Percentiles rank a stretch among this genome's conserved stretches.
phyloP scores from a whole-genome alignment of 1,140 invertebrate genomes.

The Solen grandis region DNA sequence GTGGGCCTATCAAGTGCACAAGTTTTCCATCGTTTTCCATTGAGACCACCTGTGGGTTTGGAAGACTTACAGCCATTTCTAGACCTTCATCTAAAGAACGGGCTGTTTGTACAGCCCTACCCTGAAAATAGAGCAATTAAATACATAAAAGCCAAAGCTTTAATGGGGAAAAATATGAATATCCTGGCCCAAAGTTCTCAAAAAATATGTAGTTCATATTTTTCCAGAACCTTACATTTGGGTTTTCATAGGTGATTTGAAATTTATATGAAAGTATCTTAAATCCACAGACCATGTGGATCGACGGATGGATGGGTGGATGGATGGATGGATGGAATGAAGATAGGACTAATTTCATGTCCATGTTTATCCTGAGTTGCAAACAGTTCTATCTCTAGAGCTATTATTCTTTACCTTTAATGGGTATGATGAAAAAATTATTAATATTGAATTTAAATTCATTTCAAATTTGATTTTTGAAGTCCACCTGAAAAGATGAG shows the following conservation, averaged over 20 bases:
- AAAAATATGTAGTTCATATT: not conserved
- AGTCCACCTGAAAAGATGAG: too few relatives aligned
- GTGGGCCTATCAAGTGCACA: constrained; percentile 88
- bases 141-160: not conserved
- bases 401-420: too few relatives aligned
- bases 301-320: not conserved
- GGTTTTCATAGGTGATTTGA: too few relatives aligned
- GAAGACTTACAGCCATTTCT: constrained; percentile 83
- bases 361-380: too few relatives aligned
- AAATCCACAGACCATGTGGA: not conserved
- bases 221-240: not conserved
- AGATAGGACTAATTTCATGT: too few relatives aligned
- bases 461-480: not conserved
- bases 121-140: constrained; percentile 83
- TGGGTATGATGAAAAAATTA: not conserved
- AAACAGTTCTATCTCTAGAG: too few relatives aligned
- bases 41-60: constrained; percentile 82
- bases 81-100: constrained; percentile 88
- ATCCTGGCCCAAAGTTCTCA: not conserved
- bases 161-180: not conserved
- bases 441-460: not conserved
- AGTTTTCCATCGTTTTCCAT: constrained; percentile 87
- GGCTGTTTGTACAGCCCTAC: constrained; percentile 86
- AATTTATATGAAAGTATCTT: too few relatives aligned
- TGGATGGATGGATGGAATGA: too few relatives aligned